Evolutionary conservation across 2,113 vertebrate genomes (phyloP).

Genomic region (Podarcis cretensis): DNA sequence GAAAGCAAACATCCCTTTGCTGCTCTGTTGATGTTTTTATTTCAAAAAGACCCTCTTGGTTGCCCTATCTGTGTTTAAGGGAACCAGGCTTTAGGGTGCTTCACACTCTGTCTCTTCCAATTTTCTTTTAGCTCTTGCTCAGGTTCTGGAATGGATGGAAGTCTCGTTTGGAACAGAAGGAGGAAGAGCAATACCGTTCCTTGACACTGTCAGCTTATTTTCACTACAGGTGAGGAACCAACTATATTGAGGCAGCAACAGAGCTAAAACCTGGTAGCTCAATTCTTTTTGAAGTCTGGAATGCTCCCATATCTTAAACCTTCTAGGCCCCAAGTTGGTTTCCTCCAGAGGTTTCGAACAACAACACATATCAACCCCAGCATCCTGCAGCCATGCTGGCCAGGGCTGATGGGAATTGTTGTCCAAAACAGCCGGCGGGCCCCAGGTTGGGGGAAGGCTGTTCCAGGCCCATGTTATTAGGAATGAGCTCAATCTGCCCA

Average conservation of each 20-base stretch:
- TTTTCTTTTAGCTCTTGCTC: constrained; percentile 74
- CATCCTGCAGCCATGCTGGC: no score
- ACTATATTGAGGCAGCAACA: not conserved
- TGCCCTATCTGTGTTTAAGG: not conserved
- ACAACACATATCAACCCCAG: no score
- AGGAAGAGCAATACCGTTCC: constrained; percentile 74
- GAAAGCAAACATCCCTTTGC: not conserved
- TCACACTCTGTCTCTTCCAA: not conserved
- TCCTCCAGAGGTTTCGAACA: no score
- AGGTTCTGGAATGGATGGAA: constrained; percentile 85
- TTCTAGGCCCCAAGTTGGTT: not conserved
- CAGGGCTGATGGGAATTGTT: no score
- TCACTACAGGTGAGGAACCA: constrained; percentile 78
- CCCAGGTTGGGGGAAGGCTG: no score
- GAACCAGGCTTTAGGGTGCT: not conserved
- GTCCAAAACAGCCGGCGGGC: no score
- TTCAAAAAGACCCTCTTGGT: not conserved
- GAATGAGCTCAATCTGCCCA: not conserved
- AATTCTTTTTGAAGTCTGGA: not conserved
- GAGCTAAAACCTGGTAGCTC: not conserved
- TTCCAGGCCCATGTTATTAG: not conserved
- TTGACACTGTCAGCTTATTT: constrained; percentile 64
- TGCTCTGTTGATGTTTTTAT: not conserved
- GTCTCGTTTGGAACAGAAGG: constrained; percentile 77
- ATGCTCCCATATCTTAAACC: not conserved